Base-by-base conservation (phyloP, 1,140 invertebrate genomes). In the Pissodes strobi region DNA sequence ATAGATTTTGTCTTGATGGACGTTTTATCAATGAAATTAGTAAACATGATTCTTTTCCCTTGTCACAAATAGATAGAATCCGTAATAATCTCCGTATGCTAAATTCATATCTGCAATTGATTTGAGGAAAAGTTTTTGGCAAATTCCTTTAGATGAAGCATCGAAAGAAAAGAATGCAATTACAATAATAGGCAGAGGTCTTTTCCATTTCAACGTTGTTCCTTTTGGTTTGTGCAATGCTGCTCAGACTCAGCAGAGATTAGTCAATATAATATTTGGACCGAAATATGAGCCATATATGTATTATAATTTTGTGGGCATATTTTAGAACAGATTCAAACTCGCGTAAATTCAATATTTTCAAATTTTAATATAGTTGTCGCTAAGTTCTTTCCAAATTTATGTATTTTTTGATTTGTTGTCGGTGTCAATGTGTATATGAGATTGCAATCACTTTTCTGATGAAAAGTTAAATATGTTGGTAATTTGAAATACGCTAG, bases 91-190 rank as follows among this genome's bases (percentile, higher is more conserved):
- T 77, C 6, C 45, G 48, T 17, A 72, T 39, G 72, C 78, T 6
- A 68, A 57, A 22, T 78, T 59, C 59, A 57, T 79, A 8, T 70
- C 69, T 0, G 66, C 67, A 4, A 68, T 79, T 8, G 77, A 79
- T 70, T 57, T 80, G 15, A 62, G 56, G 9, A 66, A 66, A 19
- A 70, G 72, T 6, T 79, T 76, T 68, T 78, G 73, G 73, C 76
- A 78, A 67, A 75, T 79, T 13, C 68, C 69, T 17, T 39, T 75
- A 8, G 59, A 69, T 49, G 18, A 48, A n/a, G 15, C 19, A 10
- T 70, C 71, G 13, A 49, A 56, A 15, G 68, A 68, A 52, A 72
- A 74, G 57, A 82, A 80, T 0, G 78, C 74, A 1, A 81, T 82
- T 66, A 67, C 65, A 5, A 70, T 78, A 1, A 73, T 69, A 21